Evolutionary conservation across 2,113 vertebrate species (phyloP).

Genomic region (Equus przewalskii): DNA sequence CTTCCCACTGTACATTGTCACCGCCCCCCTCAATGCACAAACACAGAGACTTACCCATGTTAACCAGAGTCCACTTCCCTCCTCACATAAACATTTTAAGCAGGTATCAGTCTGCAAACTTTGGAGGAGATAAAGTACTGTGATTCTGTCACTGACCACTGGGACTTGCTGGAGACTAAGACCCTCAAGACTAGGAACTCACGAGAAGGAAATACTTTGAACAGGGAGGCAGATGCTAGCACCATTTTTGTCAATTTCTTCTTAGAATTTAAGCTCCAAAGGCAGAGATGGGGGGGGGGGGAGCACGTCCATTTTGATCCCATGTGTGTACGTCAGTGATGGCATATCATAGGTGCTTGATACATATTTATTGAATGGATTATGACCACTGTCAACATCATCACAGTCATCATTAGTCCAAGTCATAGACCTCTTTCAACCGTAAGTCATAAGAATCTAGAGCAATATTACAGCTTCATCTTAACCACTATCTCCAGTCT

Average conservation of each 20-base stretch:
- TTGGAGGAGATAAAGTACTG: constrained; percentile 59
- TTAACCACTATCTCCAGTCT: background rate
- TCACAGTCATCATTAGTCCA: background rate
- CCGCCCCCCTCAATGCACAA: background rate
- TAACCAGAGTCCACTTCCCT: background rate
- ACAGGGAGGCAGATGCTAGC: background rate
- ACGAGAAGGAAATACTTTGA: background rate
- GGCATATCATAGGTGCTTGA: background rate
- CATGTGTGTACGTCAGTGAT: background rate
- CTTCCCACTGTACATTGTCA: background rate
- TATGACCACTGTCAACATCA: background rate
- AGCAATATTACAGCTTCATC: background rate
- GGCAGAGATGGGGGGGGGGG: background rate
- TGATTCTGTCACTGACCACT: constrained; percentile 9
- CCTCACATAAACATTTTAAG: background rate
- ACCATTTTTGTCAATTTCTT: background rate
- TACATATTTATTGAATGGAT: background rate
- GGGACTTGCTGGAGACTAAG: background rate
- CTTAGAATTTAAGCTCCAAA: constrained; percentile 24
- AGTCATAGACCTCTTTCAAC: background rate
- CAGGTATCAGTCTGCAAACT: background rate
- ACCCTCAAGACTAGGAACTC: background rate
- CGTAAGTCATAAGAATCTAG: background rate
- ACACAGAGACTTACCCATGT: background rate
- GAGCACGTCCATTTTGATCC: background rate